Evolutionary conservation across 92 coral and sea anemone genomes (phyloP).

Genomic region (Parazoanthus swiftii): DNA sequence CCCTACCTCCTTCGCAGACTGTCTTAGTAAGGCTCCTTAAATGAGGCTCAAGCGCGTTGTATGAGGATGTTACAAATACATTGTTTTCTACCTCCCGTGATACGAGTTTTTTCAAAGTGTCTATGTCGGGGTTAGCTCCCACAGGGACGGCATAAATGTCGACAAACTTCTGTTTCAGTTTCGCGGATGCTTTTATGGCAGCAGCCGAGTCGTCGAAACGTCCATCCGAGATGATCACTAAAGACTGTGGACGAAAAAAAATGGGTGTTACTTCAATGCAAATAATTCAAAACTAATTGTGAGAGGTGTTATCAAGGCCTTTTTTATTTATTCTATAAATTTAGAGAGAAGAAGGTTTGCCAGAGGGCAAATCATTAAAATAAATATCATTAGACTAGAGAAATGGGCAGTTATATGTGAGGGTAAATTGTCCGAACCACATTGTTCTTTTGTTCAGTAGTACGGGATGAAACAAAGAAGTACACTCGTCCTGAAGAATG

Average conservation of each 20-base stretch:
- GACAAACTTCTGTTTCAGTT: conserved; percentile 55
- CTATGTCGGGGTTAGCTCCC: conserved; percentile 67
- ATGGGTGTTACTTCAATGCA: not conserved
- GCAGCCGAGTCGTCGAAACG: conserved; percentile 44
- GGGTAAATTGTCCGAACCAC: too few relatives aligned
- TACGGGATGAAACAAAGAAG: too few relatives aligned
- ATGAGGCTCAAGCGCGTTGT: conserved; percentile 65
- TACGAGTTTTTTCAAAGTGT: conserved; percentile 59
- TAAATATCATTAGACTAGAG: not conserved
- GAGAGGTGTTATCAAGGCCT: not conserved
- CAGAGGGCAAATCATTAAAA: not conserved
- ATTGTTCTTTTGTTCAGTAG: too few relatives aligned
- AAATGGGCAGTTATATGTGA: too few relatives aligned
- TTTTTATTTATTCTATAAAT: too few relatives aligned
- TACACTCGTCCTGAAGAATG: too few relatives aligned
- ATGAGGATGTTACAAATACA: conserved; percentile 81
- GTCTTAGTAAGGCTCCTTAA: conserved; percentile 67
- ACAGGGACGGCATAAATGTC: conserved; percentile 74
- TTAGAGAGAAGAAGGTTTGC: not conserved
- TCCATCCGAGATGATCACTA: conserved; percentile 74
- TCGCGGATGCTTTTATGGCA: conserved; percentile 47
- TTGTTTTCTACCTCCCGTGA: conserved; percentile 80
- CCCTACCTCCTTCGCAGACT: conserved; percentile 71
- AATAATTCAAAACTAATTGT: not conserved
- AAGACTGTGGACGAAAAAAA: conserved; percentile 53